Evolutionary conservation across 2,113 vertebrate genomes (phyloP), one percentile per base, ranked within the genome.

Genomic region (Zapornia atra): DNA sequence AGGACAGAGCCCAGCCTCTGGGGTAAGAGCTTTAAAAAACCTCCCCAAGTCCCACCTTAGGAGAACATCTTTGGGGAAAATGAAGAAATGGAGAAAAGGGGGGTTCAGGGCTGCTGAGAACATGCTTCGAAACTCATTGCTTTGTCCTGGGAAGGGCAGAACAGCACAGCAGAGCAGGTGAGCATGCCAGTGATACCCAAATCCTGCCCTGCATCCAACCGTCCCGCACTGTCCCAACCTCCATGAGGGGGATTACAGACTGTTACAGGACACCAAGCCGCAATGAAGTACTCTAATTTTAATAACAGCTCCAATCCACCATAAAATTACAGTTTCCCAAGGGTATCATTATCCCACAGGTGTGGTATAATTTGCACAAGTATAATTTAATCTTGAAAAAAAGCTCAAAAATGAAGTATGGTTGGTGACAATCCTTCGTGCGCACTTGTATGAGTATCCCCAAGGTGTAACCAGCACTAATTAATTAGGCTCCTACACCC

Each of bases 401-500:
- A 53, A 57, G n/a, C 59, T 83, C 40, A 79, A 90, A 96, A 97
- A 93, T 89, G 83, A 83, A 93, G 22, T 16, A 56, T 25, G 50
- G 53, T 29, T 56, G 53, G 76, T 84, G 75, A 72, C 61, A 3
- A 75, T 50, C 71, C 65, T 63, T 24, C 12, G 12, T 48, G 26
- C 17, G 40, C 56, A 63, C 40, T 73, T 21, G 51, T 40, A 56
- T 82, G 92, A 92, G 86, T 48, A 81, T 91, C 81, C 88, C 57
- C 69, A n/a, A 68, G 90, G 77, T 56, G 71, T 89, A 40, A 63
- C 71, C 71, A 86, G 89, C 59, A 29, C 71, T 87, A 90, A 95
- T 95, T 96, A 94, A 94, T 95, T 92, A 79, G 86, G 60, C 73
- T 90, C 65, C 91, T 87, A 96, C 95, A 90, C 93, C 94, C 91